Evolutionary conservation across 2,888 invertebrate genomes (phyloP).

Genomic region (Oligia latruncula): DNA sequence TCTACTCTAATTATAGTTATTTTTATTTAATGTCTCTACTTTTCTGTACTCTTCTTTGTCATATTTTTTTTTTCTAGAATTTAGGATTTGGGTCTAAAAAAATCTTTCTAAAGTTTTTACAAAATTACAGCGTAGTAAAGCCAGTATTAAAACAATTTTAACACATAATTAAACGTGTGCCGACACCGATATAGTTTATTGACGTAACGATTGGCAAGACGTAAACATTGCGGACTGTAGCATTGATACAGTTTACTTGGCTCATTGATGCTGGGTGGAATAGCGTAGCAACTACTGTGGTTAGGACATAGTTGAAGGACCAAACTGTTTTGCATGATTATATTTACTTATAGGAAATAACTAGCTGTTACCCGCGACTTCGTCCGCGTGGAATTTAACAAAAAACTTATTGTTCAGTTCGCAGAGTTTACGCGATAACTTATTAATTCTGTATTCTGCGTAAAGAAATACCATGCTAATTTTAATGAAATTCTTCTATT

Average conservation of each 20-base stretch:
- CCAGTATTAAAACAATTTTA: constrained; percentile 16
- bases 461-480: no score
- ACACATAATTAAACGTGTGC: constrained; percentile 17
- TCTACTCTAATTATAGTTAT: not conserved
- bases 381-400: no score
- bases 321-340: not conserved
- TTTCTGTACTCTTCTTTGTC: not conserved
- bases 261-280: constrained; percentile 5
- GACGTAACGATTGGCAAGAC: constrained; percentile 39
- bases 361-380: no score
- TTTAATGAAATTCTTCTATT: no score
- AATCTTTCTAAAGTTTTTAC: not conserved
- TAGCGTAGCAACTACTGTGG: not conserved
- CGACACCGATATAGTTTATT: constrained; percentile 36
- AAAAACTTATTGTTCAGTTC: no score
- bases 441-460: no score
- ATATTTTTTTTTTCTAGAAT: not conserved
- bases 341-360: no score
- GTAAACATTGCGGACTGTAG: constrained; percentile 38
- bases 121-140: not conserved
- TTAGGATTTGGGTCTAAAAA: not conserved
- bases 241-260: constrained; percentile 11
- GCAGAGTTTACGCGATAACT: no score
- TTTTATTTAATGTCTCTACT: not conserved
- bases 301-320: not conserved